phyloP scores from a whole-genome alignment of 2,888 invertebrate species.

The Athalia rosae region DNA sequence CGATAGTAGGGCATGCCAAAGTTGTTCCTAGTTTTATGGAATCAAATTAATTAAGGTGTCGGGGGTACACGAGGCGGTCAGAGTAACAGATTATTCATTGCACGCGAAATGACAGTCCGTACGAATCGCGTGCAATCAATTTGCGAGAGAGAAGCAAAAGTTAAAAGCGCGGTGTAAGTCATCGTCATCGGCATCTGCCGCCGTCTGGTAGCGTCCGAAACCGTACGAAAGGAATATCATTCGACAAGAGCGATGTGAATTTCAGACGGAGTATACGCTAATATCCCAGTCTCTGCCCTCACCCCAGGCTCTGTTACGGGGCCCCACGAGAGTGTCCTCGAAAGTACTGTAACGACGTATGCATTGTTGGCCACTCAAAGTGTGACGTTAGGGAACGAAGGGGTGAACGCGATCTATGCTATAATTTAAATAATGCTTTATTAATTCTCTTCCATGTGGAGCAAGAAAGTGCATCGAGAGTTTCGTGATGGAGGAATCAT shows the following conservation, averaged over 20 bases:
- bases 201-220: background rate
- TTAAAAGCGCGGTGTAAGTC: constrained; percentile 38
- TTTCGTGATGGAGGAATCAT: constrained; percentile 42
- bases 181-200: constrained; percentile 47
- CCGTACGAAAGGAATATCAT: background rate
- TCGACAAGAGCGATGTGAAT: constrained; percentile 37
- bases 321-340: constrained; percentile 21
- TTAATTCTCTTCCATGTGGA: constrained; percentile 46
- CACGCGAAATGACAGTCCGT: constrained; percentile 32
- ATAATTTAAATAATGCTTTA: constrained; percentile 50
- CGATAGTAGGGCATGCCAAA: constrained; percentile 22
- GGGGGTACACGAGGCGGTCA: constrained; percentile 31
- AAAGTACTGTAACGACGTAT: constrained; percentile 34
- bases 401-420: constrained; percentile 36
- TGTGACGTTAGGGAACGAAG: constrained; percentile 44
- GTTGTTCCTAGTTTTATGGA: constrained; percentile 38
- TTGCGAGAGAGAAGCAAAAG: constrained; percentile 17
- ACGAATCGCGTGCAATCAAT: constrained; percentile 34
- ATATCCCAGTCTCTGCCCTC: background rate
- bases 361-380: constrained; percentile 44
- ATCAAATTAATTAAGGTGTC: constrained; percentile 39
- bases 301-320: background rate
- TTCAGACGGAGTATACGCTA: constrained; percentile 33
- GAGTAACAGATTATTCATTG: constrained; percentile 36
- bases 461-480: constrained; percentile 33